These are phyloP conservation scores for Idris sp. DNA, from an alignment of 1,140 invertebrate genomes.

Conservation along the genomic window DNA sequence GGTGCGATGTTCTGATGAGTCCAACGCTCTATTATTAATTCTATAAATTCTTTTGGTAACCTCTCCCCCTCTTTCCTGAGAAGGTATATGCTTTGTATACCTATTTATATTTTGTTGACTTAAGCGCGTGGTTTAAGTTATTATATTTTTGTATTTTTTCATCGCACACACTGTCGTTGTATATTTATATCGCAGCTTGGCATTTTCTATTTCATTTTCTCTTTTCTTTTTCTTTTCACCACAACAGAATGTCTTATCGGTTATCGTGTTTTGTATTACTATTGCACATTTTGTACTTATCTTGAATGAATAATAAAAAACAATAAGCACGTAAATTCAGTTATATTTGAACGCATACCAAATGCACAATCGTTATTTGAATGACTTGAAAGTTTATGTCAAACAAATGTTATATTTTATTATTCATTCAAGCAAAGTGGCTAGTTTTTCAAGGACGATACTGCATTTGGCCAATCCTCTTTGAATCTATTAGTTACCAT, in stretches of 20 bases:
- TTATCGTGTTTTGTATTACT: slow-evolving; percentile 12
- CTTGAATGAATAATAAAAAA: slow-evolving; percentile 77
- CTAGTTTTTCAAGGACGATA: slow-evolving; percentile 69
- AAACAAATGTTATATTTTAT: slow-evolving; percentile 60
- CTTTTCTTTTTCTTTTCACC: not conserved
- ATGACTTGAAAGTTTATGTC: slow-evolving; percentile 29
- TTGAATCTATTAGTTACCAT: slow-evolving; percentile 59
- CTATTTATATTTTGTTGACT: slow-evolving; percentile 12
- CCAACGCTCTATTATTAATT: too few relatives aligned
- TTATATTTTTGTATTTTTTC: slow-evolving; percentile 52
- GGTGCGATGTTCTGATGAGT: slow-evolving; percentile 16
- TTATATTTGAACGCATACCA: slow-evolving; percentile 58
- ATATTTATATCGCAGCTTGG: too few relatives aligned
- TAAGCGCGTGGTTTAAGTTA: slow-evolving; percentile 8
- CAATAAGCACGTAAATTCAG: slow-evolving; percentile 64
- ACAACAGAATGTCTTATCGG: slow-evolving; percentile 17
- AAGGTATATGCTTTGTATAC: too few relatives aligned
- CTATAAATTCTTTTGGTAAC: too few relatives aligned
- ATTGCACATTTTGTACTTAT: slow-evolving; percentile 45
- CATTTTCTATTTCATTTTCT: not conserved
- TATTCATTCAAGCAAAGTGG: slow-evolving; percentile 79
- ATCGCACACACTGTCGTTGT: slow-evolving; percentile 3
- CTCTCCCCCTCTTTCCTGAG: too few relatives aligned
- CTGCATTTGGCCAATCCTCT: slow-evolving; percentile 73
- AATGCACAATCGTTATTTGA: slow-evolving; percentile 76